These are phyloP conservation scores for Nothobranchius furzeri DNA, from an alignment of 2,113 vertebrate genomes.

Conservation along the genomic window DNA sequence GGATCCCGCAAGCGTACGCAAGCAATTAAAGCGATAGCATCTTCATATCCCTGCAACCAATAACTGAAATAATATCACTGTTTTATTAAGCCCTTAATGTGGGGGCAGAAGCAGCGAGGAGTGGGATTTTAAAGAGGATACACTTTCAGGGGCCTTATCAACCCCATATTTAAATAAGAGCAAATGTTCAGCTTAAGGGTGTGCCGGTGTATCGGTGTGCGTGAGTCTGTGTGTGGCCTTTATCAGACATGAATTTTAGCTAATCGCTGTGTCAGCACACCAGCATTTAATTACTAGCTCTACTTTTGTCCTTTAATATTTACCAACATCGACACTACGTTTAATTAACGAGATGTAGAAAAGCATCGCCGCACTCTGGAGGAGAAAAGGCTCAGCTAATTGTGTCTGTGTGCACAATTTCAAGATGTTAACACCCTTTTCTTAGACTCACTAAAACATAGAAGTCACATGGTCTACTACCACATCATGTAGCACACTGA, in stretches of 20 bases:
- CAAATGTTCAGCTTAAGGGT: conserved; percentile 74
- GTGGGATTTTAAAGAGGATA: conserved; percentile 75
- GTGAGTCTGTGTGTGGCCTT: conserved; percentile 62
- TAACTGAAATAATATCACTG: conserved; percentile 81
- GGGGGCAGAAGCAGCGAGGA: conserved; percentile 70
- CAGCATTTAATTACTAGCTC: conserved; percentile 74
- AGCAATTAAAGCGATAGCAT: conserved; percentile 81
- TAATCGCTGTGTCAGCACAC: conserved; percentile 76
- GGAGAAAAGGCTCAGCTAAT: conserved; percentile 39
- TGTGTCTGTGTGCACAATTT: conserved; percentile 33
- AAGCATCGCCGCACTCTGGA: conserved; percentile 33
- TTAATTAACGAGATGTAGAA: conserved; percentile 68
- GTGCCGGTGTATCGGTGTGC: conserved; percentile 52
- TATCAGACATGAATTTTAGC: conserved; percentile 73
- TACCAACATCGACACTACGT: conserved; percentile 73
- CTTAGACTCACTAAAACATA: conserved; percentile 19
- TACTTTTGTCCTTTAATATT: conserved; percentile 80
- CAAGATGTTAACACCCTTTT: conserved; percentile 34
- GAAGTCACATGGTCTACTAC: background rate
- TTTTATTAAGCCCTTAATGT: conserved; percentile 82
- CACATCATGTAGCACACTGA: conserved; percentile 17
- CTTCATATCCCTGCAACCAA: conserved; percentile 79
- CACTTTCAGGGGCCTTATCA: conserved; percentile 76
- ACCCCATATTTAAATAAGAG: conserved; percentile 77
- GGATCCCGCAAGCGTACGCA: conserved; percentile 76